Base-by-base conservation (phyloP, 2,888 invertebrate species). In the Cephalotes varians region DNA sequence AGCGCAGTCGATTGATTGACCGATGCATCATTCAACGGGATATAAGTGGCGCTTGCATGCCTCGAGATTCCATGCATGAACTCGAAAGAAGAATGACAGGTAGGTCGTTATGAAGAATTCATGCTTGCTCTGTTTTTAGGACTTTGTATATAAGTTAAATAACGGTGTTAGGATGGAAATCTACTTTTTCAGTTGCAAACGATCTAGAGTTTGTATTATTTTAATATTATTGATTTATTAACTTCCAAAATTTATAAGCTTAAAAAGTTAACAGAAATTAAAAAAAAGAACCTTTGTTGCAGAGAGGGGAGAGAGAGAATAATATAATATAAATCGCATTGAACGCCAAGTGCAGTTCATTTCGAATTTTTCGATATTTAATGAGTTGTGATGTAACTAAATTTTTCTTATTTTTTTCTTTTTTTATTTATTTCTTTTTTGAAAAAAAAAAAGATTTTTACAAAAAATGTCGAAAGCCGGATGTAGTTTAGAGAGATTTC, bases 81-180 rank as follows among this genome's bases (percentile, higher is more conserved):
- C 73, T 76, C 34, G 31, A 73, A 85, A 84, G 86, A 72, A 85
- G 83, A 84, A 88, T 84, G 90, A 90, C 84, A 85, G 84, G 74
- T 81, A 76, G 72, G 81, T 77, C 80, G 80, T 6, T 83, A 90
- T 92, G 84, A 92, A 91, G 86, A 88, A 92, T 92, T 91, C 92
- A 92, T 79, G 82, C 82, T 71, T 83, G 93, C 87, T 92, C 93
- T 86, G 92, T 91, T 91, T 91, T 91, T 79, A 73, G 83, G 82
- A 74, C 81, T 77, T 86, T 83, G 83, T 92, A 86, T 89, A 92
- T 93, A 92, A 92, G 85, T 92, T 88, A 93, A 84, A 83, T 56
- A 69, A 71, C 85, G 92, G 92, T 92, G 91, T 92, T 90, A 49
- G 15, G 18, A 18, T 25, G 28, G 81, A 86, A 87, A 87, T 86